Conservation (phyloP, 2,113 vertebrate species). For the Raja brachyura region DNA sequence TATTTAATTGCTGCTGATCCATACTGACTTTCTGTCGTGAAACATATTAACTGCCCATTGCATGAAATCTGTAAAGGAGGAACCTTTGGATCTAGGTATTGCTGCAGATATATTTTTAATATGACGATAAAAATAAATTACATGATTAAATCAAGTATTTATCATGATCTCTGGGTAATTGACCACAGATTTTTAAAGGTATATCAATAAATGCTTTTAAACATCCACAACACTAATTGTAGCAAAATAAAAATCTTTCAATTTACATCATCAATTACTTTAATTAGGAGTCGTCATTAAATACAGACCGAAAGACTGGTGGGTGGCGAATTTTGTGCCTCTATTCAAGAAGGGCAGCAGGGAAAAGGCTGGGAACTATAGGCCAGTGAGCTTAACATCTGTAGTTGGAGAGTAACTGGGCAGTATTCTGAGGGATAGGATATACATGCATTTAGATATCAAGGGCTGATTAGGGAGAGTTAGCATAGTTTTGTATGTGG, state of each 20-base stretch:
- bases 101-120: background rate
- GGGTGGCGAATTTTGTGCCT: too few species aligned
- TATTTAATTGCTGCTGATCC: background rate
- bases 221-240: background rate
- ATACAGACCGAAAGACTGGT: too few species aligned
- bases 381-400: too few species aligned
- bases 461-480: too few species aligned
- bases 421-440: too few species aligned
- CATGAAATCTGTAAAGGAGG: background rate
- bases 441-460: too few species aligned
- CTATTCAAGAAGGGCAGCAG: too few species aligned
- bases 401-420: too few species aligned
- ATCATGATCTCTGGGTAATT: background rate
- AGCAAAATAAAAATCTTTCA: background rate
- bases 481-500: too few species aligned
- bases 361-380: too few species aligned
- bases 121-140: background rate
- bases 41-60: background rate
- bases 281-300: background rate
- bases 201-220: background rate
- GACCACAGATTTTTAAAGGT: background rate
- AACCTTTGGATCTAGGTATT: background rate
- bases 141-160: background rate
- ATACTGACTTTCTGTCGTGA: background rate
- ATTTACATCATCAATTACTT: background rate